Percentiles rank a stretch among this genome's conserved stretches.
These are phyloP conservation scores for Drosophila suzukii DNA, from an alignment of 1,140 invertebrate genomes.

Conservation along the genomic window DNA sequence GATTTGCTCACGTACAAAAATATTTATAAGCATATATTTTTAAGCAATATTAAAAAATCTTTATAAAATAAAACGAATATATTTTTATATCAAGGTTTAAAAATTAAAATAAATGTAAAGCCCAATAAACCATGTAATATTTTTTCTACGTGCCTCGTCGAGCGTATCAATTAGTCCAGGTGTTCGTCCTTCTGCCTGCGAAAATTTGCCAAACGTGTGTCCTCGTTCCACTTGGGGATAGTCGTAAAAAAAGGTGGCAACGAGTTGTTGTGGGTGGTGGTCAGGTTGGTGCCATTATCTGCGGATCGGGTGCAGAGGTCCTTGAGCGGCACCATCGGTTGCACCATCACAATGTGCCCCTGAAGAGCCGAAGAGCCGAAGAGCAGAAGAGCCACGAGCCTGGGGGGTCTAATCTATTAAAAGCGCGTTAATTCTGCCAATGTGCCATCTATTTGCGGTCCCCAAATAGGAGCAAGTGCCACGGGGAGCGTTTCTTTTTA, in stretches of 20 bases:
- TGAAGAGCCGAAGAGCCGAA: constrained; percentile 5
- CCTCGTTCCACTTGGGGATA: constrained; percentile 34
- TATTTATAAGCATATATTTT: too few relatives aligned
- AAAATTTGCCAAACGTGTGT: constrained; percentile 58
- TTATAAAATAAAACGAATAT: too few relatives aligned
- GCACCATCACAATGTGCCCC: constrained; percentile 21
- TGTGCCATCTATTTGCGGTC: constrained; percentile 40
- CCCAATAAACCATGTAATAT: not conserved
- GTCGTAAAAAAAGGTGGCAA: constrained; percentile 12
- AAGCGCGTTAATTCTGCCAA: constrained; percentile 42
- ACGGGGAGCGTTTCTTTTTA: constrained; percentile 16
- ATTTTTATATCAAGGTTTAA: too few relatives aligned
- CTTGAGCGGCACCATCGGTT: constrained; percentile 29
- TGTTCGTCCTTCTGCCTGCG: constrained; percentile 50
- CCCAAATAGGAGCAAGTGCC: constrained; percentile 19
- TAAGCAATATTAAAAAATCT: too few relatives aligned
- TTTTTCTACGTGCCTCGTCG: constrained; percentile 8
- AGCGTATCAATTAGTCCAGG: constrained; percentile 60
- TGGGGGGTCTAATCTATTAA: constrained; percentile 41
- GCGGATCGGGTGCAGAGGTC: constrained; percentile 34
- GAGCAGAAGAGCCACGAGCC: not conserved
- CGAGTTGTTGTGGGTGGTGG: not conserved
- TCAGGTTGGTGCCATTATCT: constrained; percentile 2
- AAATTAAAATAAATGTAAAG: too few relatives aligned
- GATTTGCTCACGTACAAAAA: too few relatives aligned